Conservation (phyloP, 2,888 invertebrate genomes). For the Xanthia icteritia region DNA sequence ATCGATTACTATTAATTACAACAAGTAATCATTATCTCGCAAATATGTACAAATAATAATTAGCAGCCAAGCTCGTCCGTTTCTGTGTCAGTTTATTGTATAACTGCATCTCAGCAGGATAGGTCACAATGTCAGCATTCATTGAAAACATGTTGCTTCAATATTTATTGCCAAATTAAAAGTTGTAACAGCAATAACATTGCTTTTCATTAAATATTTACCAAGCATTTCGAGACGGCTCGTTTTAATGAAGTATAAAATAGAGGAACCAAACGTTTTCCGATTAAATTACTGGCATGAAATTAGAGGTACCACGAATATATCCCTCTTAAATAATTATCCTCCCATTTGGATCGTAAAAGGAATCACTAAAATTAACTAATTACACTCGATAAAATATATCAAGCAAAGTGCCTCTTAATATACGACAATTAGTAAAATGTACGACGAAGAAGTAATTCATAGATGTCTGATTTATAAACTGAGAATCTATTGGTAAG, state of each 20-base stretch:
- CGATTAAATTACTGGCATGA: slow-evolving; percentile 23
- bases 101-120: slow-evolving; percentile 3
- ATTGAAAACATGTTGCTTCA: slow-evolving; percentile 45
- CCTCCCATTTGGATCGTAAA: slow-evolving; percentile 36
- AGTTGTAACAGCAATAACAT: slow-evolving; percentile 28
- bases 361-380: slow-evolving; percentile 52
- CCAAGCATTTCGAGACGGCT: slow-evolving; percentile 23
- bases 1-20: background rate
- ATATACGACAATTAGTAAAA: slow-evolving; percentile 52
- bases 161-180: slow-evolving; percentile 53
- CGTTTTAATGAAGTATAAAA: slow-evolving; percentile 31
- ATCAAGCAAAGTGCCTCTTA: slow-evolving; percentile 40
- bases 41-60: slow-evolving; percentile 33
- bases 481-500: background rate
- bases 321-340: slow-evolving; percentile 36
- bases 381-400: slow-evolving; percentile 56
- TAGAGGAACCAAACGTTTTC: slow-evolving; percentile 29
- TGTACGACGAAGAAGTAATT: slow-evolving; percentile 6
- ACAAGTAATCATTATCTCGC: background rate
- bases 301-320: slow-evolving; percentile 13
- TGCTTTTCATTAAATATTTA: slow-evolving; percentile 33
- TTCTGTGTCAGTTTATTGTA: background rate
- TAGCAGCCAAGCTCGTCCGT: slow-evolving; percentile 24
- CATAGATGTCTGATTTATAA: slow-evolving; percentile 14
- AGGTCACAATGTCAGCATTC: slow-evolving; percentile 43